Evolutionary conservation across 2,113 vertebrate species (phyloP), one percentile per base, ranked within the genome.

Genomic region (Paedocypris sp.): DNA sequence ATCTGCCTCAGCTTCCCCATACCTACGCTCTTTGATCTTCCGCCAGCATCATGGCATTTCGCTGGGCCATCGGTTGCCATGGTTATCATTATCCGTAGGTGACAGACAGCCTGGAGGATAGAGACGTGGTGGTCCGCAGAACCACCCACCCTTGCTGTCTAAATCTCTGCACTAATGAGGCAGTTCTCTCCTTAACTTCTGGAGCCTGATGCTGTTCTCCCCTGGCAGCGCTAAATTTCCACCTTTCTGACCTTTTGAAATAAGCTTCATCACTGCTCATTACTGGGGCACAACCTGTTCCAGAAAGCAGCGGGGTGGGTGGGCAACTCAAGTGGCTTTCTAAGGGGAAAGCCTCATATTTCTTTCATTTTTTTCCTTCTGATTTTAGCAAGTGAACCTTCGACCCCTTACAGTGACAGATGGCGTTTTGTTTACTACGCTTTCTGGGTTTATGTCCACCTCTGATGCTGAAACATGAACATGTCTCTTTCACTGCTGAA

Each of bases 101-200:
- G 58, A 61, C 59, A 56, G 70, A 65, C 62, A 28, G 58, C 51
- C 12, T 31, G 57, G 20, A 64, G 51, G 38, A 36, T 48, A 16
- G 5, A 9, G 47, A 48, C 26, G 32, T 22, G 25, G 39, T 67
- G 22, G 22, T 39, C 48, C 38, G 25, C 31, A 22, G 43, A 36
- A n/a, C 36, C 39, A 20, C 45, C 48, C 20, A 10, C 35, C 53
- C 23, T 43, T 10, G 3, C 3, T 28, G 3, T 60, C 11, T 56
- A 35, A 57, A 56, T 52, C 46, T 66, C 62, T 8, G 42, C 36
- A 42, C 25, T 70, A 66, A 70, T 66, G 68, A 70, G 51, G 62
- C 38, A n/a, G 25, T 42, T 13, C 38, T 22, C 36, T 57, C 36
- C 25, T 31, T 16, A 20, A 35, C 28, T 51, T 11, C 18, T 51